Conservation (phyloP, 1,140 invertebrate genomes). For the Cylas formicarius region DNA sequence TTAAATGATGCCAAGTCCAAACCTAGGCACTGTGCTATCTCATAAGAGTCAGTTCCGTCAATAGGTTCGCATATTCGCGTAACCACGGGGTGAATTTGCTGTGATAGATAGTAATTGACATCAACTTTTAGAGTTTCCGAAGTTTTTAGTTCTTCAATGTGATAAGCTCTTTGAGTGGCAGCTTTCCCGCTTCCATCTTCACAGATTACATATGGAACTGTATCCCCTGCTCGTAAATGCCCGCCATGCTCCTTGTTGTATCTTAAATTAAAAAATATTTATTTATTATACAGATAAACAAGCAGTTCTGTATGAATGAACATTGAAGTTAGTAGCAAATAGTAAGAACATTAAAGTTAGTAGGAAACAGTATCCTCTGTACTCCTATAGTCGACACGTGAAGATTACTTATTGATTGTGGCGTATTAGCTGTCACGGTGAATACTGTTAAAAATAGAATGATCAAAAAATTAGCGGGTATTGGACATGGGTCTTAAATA, state of each 20-base stretch:
- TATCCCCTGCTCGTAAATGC: constrained; percentile 87
- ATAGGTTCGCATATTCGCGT: constrained; percentile 92
- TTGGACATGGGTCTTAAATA: too few species aligned
- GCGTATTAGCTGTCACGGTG: too few species aligned
- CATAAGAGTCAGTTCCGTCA: constrained; percentile 82
- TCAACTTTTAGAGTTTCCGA: constrained; percentile 67
- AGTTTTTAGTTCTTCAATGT: constrained; percentile 81
- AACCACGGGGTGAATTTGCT: constrained; percentile 92
- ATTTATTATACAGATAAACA: too few species aligned
- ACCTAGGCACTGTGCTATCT: constrained; percentile 86
- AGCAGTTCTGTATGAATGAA: too few species aligned
- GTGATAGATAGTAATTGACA: constrained; percentile 72
- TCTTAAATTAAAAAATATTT: too few species aligned
- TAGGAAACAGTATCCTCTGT: too few species aligned
- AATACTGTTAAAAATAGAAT: too few species aligned
- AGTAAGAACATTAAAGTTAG: too few species aligned
- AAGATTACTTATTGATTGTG: too few species aligned
- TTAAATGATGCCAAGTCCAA: constrained; percentile 47
- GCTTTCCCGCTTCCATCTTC: constrained; percentile 73
- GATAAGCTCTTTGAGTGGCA: constrained; percentile 89
- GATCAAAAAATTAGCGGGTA: too few species aligned
- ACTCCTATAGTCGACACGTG: too few species aligned
- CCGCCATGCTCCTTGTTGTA: constrained; percentile 73
- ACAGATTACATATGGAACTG: constrained; percentile 93
- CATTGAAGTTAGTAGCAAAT: too few species aligned